Conservation (phyloP, 1,140 invertebrate species). For the Pachyrhynchus sulphureomaculatus region DNA sequence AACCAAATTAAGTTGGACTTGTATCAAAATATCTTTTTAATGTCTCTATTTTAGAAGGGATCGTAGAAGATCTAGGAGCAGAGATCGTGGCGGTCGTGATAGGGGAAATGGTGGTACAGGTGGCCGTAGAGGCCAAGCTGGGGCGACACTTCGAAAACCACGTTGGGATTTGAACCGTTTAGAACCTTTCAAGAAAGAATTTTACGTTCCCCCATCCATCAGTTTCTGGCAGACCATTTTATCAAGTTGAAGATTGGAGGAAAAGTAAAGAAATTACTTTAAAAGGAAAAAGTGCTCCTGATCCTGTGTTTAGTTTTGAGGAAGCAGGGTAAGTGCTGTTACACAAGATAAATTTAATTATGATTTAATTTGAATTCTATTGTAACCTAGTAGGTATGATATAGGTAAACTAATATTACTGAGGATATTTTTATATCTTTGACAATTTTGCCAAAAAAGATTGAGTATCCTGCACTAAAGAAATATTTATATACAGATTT, state of each 20-base stretch:
- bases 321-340: constrained; percentile 59
- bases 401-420: no score
- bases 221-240: constrained; percentile 67
- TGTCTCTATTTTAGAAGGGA: neutral
- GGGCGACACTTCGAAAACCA: constrained; percentile 64
- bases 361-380: constrained; percentile 61
- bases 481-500: no score
- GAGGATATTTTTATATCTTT: no score
- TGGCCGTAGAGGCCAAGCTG: constrained; percentile 54
- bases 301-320: constrained; percentile 80
- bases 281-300: constrained; percentile 67
- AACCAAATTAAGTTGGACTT: no score
- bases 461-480: no score
- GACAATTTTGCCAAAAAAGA: no score
- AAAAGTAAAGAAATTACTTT: constrained; percentile 78
- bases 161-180: constrained; percentile 72
- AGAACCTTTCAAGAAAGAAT: constrained; percentile 90
- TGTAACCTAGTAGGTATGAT: no score
- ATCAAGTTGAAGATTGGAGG: constrained; percentile 74
- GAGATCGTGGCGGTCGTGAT: constrained; percentile 38
- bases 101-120: constrained; percentile 41
- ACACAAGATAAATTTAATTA: neutral
- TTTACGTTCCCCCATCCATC: constrained; percentile 80
- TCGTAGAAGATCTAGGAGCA: constrained; percentile 29
- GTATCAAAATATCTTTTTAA: no score